A percentile compares a stretch with the other conserved stretches of the same genome.
These are phyloP conservation scores for Prosopocoilus inquinatus DNA, from an alignment of 2,888 invertebrate genomes.

Conservation along the genomic window DNA sequence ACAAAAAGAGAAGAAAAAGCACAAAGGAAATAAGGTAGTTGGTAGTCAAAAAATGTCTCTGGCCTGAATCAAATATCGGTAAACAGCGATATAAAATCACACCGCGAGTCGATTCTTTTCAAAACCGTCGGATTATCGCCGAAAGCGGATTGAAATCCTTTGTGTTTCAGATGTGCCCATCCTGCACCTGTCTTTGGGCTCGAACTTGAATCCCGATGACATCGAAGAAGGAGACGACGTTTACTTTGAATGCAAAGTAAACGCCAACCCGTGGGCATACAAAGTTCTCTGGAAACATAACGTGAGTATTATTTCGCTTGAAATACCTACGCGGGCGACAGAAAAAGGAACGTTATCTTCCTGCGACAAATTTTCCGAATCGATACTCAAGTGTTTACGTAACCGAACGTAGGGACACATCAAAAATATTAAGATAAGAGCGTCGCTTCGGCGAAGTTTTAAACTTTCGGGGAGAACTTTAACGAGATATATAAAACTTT, in stretches of 20 bases:
- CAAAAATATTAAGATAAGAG: background rate
- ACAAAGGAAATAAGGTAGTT: background rate
- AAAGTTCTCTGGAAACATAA: slow-evolving; percentile 80
- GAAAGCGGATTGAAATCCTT: slow-evolving; percentile 40
- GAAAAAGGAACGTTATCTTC: too few relatives aligned
- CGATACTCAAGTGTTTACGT: background rate
- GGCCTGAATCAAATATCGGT: slow-evolving; percentile 33
- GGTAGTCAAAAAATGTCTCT: slow-evolving; percentile 4
- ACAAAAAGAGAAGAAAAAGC: background rate
- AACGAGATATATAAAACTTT: background rate
- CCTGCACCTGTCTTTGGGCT: slow-evolving; percentile 67
- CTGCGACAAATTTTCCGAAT: too few relatives aligned
- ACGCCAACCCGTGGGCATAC: slow-evolving; percentile 74
- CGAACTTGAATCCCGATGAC: slow-evolving; percentile 73
- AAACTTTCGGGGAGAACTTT: too few relatives aligned
- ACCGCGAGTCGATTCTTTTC: slow-evolving; percentile 32
- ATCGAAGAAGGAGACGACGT: slow-evolving; percentile 80
- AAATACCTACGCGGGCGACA: too few relatives aligned
- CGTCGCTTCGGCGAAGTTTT: too few relatives aligned
- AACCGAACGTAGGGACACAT: background rate
- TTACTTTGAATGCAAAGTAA: slow-evolving; percentile 77
- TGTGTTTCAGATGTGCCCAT: slow-evolving; percentile 65
- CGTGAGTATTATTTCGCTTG: slow-evolving; percentile 56
- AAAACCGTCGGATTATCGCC: slow-evolving; percentile 28
- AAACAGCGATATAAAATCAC: slow-evolving; percentile 41